A percentile compares a stretch with the other conserved stretches of the same genome.
phyloP scores from a whole-genome alignment of 1,140 invertebrate species.

The Chrysoperla carnea region DNA sequence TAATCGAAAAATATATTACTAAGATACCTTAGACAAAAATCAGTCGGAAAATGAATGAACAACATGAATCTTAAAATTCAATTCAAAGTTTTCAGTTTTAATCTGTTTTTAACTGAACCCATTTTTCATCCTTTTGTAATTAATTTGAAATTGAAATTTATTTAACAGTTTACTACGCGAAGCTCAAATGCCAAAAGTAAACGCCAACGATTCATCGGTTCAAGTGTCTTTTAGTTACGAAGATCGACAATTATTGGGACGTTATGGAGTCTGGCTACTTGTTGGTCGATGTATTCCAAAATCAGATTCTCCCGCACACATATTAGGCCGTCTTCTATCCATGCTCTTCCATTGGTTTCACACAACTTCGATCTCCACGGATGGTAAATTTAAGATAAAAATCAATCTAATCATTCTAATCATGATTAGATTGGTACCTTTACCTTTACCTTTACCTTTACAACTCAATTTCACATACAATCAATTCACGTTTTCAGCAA shows the following conservation, averaged over 20 bases:
- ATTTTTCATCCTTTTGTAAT: too few species aligned
- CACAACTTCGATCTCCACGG: slow-evolving; percentile 88
- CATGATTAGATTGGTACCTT: slow-evolving; percentile 31
- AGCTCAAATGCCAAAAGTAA: slow-evolving; percentile 40
- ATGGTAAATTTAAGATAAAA: slow-evolving; percentile 51
- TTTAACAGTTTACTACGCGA: slow-evolving; percentile 55
- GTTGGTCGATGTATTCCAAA: slow-evolving; percentile 84
- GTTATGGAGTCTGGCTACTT: slow-evolving; percentile 93
- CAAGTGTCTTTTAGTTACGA: slow-evolving; percentile 43
- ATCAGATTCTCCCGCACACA: slow-evolving; percentile 67
- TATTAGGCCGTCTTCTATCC: slow-evolving; percentile 78
- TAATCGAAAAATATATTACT: background rate
- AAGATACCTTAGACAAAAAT: too few species aligned
- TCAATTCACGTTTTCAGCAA: too few species aligned
- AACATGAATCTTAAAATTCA: too few species aligned
- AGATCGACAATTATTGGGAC: slow-evolving; percentile 77
- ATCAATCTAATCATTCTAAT: slow-evolving; percentile 30
- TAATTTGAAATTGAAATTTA: too few species aligned
- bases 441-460: slow-evolving; percentile 22
- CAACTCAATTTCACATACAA: slow-evolving; percentile 8
- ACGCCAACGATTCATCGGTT: slow-evolving; percentile 15
- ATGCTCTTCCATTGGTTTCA: slow-evolving; percentile 99
- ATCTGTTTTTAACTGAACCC: too few species aligned
- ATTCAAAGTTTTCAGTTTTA: too few species aligned
- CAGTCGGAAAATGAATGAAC: too few species aligned